Percentiles rank a stretch among this genome's conserved stretches.
Conservation (phyloP, 2,113 vertebrate genomes). For the Nothoprocta pentlandii region DNA sequence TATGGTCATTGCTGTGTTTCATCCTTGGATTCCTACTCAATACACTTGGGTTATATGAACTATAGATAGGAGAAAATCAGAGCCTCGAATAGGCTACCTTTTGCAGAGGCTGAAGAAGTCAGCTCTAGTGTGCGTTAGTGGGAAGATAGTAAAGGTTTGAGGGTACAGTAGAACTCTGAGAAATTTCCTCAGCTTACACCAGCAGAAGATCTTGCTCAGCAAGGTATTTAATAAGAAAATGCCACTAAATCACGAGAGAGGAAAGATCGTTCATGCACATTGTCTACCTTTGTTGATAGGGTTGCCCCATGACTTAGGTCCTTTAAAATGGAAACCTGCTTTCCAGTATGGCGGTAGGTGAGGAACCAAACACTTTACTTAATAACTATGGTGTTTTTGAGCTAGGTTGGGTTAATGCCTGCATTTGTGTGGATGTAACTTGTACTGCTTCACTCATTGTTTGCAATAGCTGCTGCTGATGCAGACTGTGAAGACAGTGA, state of each 20-base stretch:
- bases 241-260: background rate
- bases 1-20: background rate
- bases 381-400: background rate
- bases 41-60: background rate
- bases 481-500: constrained; percentile 79
- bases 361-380: background rate
- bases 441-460: background rate
- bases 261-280: background rate
- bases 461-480: constrained; percentile 69
- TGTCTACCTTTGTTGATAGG: background rate
- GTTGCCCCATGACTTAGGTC: background rate
- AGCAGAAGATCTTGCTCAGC: background rate
- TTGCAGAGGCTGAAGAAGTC: background rate
- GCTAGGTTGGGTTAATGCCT: background rate
- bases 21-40: background rate
- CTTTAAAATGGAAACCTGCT: background rate
- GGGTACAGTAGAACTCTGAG: background rate
- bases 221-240: background rate
- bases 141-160: background rate
- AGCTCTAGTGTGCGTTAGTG: background rate
- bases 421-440: background rate
- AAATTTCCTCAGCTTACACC: background rate
- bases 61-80: background rate
- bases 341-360: background rate
- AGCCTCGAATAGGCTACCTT: background rate